phyloP scores from a whole-genome alignment of 2,797 vertebrate species.

The Chaetodon trifasciatus region DNA sequence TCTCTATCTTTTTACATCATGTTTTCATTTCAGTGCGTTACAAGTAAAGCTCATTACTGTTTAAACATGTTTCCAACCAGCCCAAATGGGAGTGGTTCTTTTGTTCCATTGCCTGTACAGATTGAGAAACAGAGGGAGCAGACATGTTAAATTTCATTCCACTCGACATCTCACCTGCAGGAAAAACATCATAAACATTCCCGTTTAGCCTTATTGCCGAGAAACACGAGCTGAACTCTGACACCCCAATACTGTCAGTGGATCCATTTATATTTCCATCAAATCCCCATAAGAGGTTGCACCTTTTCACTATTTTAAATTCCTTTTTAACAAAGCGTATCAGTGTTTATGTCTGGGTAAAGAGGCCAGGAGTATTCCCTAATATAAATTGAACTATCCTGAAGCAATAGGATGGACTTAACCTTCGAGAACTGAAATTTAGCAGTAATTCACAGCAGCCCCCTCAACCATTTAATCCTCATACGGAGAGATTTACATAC shows the following conservation, averaged over 20 bases:
- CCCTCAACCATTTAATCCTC: conserved; percentile 59
- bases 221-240: conserved; percentile 38
- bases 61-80: conserved; percentile 23
- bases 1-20: conserved; percentile 38
- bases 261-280: conserved; percentile 51
- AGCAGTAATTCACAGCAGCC: conserved; percentile 50
- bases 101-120: conserved; percentile 3
- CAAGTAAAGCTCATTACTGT: conserved; percentile 39
- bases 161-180: conserved; percentile 25
- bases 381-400: conserved; percentile 54
- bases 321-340: conserved; percentile 50
- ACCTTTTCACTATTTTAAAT: conserved; percentile 20
- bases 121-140: conserved; percentile 19
- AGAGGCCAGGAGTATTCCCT: conserved; percentile 48
- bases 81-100: conserved; percentile 9
- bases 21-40: conserved; percentile 37
- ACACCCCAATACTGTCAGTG: conserved; percentile 21
- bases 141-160: conserved; percentile 2
- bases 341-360: conserved; percentile 58
- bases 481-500: conserved; percentile 54
- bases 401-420: conserved; percentile 51
- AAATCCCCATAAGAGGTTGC: conserved; percentile 47
- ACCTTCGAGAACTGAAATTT: conserved; percentile 56
- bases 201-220: background rate
- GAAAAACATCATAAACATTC: conserved; percentile 19